These are phyloP conservation scores for Pseudococcus viburni DNA, from an alignment of 2,888 invertebrate species.

Conservation along the genomic window DNA sequence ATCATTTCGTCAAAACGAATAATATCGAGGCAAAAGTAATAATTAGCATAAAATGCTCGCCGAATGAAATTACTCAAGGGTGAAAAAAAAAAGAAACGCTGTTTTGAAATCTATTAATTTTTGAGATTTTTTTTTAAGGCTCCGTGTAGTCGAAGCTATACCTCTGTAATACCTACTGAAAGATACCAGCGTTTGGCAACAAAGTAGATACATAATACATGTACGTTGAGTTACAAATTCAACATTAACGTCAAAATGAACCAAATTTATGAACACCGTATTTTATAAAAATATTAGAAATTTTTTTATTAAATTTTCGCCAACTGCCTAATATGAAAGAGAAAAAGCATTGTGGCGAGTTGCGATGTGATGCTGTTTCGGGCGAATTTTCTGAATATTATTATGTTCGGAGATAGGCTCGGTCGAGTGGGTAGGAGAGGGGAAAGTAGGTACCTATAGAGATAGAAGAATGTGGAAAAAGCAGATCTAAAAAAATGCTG, in stretches of 20 bases:
- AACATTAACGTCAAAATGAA: slow-evolving; percentile 20
- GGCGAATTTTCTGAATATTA: not conserved
- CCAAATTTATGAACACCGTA: not conserved
- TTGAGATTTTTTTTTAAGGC: not conserved
- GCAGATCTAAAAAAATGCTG: too few species aligned
- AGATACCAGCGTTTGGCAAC: not conserved
- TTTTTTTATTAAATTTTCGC: slow-evolving; percentile 18
- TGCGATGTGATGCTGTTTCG: not conserved
- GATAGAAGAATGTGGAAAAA: too few species aligned
- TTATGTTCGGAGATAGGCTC: not conserved
- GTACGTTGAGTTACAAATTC: not conserved
- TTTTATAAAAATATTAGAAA: slow-evolving; percentile 22
- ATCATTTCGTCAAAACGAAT: not conserved
- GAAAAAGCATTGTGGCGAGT: not conserved
- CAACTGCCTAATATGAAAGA: not conserved
- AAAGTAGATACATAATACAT: too few species aligned
- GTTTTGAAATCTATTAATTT: not conserved
- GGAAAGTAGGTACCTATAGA: too few species aligned
- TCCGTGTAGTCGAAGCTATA: not conserved
- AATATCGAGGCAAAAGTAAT: not conserved
- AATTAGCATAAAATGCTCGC: not conserved
- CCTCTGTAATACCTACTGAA: not conserved
- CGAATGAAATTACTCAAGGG: not conserved
- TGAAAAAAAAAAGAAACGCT: not conserved
- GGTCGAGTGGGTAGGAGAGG: too few species aligned